Conservation (phyloP, 2,888 invertebrate genomes). For the Sminthurinus aureus region DNA sequence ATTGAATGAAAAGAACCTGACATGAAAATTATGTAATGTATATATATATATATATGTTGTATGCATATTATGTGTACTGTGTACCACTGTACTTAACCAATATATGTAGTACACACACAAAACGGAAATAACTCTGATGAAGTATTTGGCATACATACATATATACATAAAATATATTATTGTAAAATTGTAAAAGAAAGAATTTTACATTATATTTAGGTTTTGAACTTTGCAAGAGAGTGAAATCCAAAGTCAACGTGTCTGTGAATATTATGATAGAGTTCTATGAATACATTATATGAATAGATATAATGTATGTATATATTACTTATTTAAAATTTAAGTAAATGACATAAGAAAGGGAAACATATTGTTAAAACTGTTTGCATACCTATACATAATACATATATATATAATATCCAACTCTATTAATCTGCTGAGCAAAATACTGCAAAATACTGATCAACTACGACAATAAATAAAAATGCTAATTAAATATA, state of each 20-base stretch:
- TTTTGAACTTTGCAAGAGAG: not conserved
- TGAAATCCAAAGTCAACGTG: not conserved
- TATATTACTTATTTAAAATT: not conserved
- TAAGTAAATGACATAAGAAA: not conserved
- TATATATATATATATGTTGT: not conserved
- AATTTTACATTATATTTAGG: not conserved
- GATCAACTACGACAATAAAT: slow-evolving; percentile 1
- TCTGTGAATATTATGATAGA: slow-evolving; percentile 19
- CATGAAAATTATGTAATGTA: too few species aligned
- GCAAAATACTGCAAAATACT: not conserved
- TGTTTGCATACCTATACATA: not conserved
- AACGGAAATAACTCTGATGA: too few species aligned
- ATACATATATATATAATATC: too few species aligned
- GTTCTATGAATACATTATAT: not conserved
- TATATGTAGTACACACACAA: too few species aligned
- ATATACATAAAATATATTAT: not conserved
- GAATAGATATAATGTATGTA: not conserved
- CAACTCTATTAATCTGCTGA: too few species aligned
- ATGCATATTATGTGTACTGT: too few species aligned
- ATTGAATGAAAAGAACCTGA: too few species aligned
- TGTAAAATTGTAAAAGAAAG: not conserved
- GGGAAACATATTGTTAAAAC: not conserved
- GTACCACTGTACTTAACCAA: too few species aligned
- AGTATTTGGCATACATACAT: too few species aligned
- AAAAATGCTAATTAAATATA: not conserved